These are phyloP conservation scores for Congeria kusceri DNA, from an alignment of 2,888 invertebrate genomes.

Conservation along the genomic window DNA sequence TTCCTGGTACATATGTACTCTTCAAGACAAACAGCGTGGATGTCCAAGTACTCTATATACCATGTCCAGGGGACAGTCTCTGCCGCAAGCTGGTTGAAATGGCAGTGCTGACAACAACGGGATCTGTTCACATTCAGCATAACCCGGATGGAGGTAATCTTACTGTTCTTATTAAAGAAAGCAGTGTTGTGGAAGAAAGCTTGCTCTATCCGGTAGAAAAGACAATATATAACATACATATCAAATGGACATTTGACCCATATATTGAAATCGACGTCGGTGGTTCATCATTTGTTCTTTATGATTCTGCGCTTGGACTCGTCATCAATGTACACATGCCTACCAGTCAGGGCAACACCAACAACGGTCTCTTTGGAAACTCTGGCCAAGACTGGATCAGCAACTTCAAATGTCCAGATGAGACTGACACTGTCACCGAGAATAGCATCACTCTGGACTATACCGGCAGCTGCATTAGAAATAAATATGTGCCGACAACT, in stretches of 20 bases:
- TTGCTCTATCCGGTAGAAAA: constrained; percentile 39
- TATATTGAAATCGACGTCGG: constrained; percentile 63
- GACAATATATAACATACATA: constrained; percentile 23
- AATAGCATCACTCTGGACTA: constrained; percentile 47
- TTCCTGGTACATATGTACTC: constrained; percentile 64
- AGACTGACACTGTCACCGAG: constrained; percentile 23
- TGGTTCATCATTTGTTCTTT: constrained; percentile 55
- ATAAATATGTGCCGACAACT: constrained; percentile 29
- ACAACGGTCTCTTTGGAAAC: constrained; percentile 69
- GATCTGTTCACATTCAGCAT: constrained; percentile 49
- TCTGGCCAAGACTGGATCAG: constrained; percentile 66
- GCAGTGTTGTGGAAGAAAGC: constrained; percentile 17
- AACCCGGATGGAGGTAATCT: constrained; percentile 28
- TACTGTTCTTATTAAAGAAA: constrained; percentile 19
- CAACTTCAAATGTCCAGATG: constrained; percentile 60
- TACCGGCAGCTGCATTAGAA: constrained; percentile 52
- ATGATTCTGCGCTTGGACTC: constrained; percentile 60
- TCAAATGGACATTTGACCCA: constrained; percentile 56
- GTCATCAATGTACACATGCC: constrained; percentile 54
- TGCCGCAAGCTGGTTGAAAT: constrained; percentile 67
- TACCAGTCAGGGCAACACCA: constrained; percentile 34
- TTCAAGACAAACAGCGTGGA: constrained; percentile 44
- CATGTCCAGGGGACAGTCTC: constrained; percentile 58
- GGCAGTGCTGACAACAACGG: constrained; percentile 41
- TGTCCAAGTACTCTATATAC: constrained; percentile 67